Base-by-base conservation (phyloP, 1,140 invertebrate species). In the Triops longicaudatus region DNA sequence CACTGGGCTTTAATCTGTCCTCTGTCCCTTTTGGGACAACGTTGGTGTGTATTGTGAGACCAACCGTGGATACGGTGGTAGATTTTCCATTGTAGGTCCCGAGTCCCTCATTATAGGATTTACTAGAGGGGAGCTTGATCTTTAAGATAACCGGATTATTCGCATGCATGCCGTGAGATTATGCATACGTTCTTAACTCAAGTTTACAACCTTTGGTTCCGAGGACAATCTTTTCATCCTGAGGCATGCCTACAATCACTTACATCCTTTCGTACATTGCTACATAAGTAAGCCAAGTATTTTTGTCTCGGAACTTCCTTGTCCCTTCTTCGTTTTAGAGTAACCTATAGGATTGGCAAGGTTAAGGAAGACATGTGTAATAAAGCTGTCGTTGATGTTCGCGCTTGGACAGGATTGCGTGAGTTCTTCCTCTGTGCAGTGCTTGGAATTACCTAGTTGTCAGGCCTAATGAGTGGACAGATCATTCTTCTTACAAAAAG, bases 131-230 rank as follows among this genome's bases (percentile, higher is more conserved):
- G 50, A n/a, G 50, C 50, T 63, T 17, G 22, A n/a, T 22, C 22
- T 63, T 63, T 63, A 63, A 22, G 50, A 63, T 63, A 63, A 63
- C 50, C 50, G 50, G 50, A 63, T 63, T 63, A 63, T 63, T 63
- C 50, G 50, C 50, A 63, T 63, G 50, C n/a, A 63, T 63, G 50
- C 31, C 10, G 14, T 63, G 50, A n/a, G 50, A 63, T 63, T 63
- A 63, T 63, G 50, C 50, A 63, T 63, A 63, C 17, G 50, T 63
- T 63, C 50, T 63, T 63, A 63, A 22, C 14, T 17, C 17, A 63
- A 63, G 22, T 63, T 63, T 63, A 63, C 22, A 63, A 63, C 50
- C 50, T 1, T 17, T 63, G 50, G 50, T n/a, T 63, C n/a, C 10
- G 14, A n/a, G 17, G 22, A n/a, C 17, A n/a, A 5, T 63, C 50